Conservation (phyloP, 2,888 invertebrate genomes). For the Neelides folsomi region DNA sequence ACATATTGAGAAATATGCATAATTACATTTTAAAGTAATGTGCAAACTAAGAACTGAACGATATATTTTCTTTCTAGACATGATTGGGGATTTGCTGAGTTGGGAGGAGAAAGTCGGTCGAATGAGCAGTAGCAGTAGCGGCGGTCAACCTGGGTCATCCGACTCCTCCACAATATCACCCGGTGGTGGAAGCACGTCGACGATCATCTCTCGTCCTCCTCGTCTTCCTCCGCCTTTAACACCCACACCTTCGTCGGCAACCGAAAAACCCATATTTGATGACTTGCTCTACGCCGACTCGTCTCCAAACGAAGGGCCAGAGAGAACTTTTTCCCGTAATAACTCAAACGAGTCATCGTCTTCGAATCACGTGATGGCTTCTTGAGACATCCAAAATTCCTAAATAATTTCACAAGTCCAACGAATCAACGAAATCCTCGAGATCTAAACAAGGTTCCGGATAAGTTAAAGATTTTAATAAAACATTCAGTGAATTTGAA, state of each 20-base stretch:
- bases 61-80: constrained; percentile 10
- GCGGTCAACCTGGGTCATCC: constrained; percentile 16
- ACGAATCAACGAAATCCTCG: too few species aligned
- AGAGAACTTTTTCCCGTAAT: constrained; percentile 38
- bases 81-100: constrained; percentile 24
- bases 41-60: too few species aligned
- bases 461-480: too few species aligned
- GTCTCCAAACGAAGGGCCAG: constrained; percentile 44
- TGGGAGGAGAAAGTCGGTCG: constrained; percentile 13
- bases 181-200: constrained; percentile 27
- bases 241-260: constrained; percentile 14
- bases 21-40: too few species aligned
- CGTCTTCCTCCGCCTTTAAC: constrained; percentile 13
- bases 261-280: constrained; percentile 19
- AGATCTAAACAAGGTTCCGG: too few species aligned
- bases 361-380: constrained; percentile 14
- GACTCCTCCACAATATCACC: constrained; percentile 29
- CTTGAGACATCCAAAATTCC: constrained; percentile 8
- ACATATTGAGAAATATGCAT: too few species aligned
- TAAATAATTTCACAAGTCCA: too few species aligned
- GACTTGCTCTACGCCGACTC: constrained; percentile 38
- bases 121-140: constrained; percentile 5
- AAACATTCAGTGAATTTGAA: too few species aligned
- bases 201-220: constrained; percentile 13
- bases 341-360: constrained; percentile 19